Evolutionary conservation across 2,797 vertebrate species (phyloP), one percentile per base, ranked within the genome.

Genomic region (Apogon hyalosoma): DNA sequence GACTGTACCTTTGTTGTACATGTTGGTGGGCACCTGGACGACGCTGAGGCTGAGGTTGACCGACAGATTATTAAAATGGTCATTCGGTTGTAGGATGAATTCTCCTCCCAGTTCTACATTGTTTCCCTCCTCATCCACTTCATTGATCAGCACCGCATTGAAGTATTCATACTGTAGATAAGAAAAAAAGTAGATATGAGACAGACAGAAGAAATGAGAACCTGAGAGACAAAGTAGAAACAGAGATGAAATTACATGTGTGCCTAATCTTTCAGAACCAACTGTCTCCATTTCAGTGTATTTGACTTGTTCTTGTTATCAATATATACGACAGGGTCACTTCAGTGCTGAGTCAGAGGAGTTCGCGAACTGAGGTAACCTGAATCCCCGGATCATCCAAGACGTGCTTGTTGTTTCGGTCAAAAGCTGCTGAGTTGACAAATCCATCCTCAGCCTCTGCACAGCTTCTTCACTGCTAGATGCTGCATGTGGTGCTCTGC

Each of bases 1-100:
- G 40, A 43, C 41, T 15, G 14, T 94, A 98, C 96, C 98, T 94
- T 98, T 98, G 86, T 99, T 99, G 89, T 99, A 99, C 96, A 99
- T 98, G 89, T 99, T 99, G 21, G 98, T 99, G 74, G 98, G 98
- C 41, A 99, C 98, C 90, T 99, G 98, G 61, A 99, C 98, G 3
- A 97, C 96, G 42, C 98, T 99, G 87, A 99, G 93, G 51, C 97
- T 99, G 75, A 98, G 93, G 83, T 99, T 99, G 80, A 99, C 98
- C 6, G 98, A 98, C 79, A 99, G 87, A 80, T 99, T 98, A 89
- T 98, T 98, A 87, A 99, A 99, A 91, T 99, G 98, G 80, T 99
- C 97, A 12, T 98, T 98, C 28, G 98, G 97, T 65, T 98, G 95
- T 73, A 99, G 92, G 81, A 98, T 92, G 86, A 99, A 99, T 67